phyloP scores from a whole-genome alignment of 2,113 vertebrate genomes.

The Kryptolebias marmoratus region DNA sequence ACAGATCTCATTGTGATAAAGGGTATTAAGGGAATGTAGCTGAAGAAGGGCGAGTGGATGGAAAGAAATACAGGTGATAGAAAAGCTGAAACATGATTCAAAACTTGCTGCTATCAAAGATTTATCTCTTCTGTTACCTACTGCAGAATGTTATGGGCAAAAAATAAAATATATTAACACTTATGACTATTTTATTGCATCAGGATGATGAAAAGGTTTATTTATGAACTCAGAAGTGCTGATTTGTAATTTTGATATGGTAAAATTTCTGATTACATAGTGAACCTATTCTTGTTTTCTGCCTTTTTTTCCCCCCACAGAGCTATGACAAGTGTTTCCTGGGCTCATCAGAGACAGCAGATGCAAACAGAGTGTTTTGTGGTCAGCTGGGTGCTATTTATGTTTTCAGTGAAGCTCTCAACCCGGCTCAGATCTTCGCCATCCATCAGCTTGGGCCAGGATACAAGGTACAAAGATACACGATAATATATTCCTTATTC shows the following conservation, averaged over 20 bases:
- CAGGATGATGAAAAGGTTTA: slow-evolving; percentile 2
- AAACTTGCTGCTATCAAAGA: slow-evolving; percentile 14
- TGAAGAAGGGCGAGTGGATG: slow-evolving; percentile 11
- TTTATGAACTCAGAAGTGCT: neutral
- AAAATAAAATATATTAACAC: too few relatives aligned
- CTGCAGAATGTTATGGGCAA: neutral
- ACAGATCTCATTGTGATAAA: slow-evolving; percentile 45
- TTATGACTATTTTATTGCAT: neutral
- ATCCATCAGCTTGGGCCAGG: slow-evolving; percentile 98
- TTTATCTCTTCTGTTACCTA: neutral
- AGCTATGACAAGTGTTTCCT: slow-evolving; percentile 99
- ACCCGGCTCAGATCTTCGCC: slow-evolving; percentile 98
- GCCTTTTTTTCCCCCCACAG: slow-evolving; percentile 70
- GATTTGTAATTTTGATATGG: neutral
- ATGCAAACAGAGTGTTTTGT: slow-evolving; percentile 97
- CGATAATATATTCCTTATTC: neutral
- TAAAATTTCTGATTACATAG: neutral
- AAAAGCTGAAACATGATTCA: slow-evolving; percentile 4
- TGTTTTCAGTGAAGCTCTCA: slow-evolving; percentile 98
- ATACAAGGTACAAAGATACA: slow-evolving; percentile 89
- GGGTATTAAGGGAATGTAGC: slow-evolving; percentile 13
- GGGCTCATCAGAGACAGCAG: slow-evolving; percentile 98
- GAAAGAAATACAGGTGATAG: slow-evolving; percentile 13
- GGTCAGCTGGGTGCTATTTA: slow-evolving; percentile 98
- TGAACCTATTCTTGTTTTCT: neutral